Evolutionary conservation across 2,113 vertebrate species (phyloP), one percentile per base, ranked within the genome.

Genomic region (Scomber japonicus): DNA sequence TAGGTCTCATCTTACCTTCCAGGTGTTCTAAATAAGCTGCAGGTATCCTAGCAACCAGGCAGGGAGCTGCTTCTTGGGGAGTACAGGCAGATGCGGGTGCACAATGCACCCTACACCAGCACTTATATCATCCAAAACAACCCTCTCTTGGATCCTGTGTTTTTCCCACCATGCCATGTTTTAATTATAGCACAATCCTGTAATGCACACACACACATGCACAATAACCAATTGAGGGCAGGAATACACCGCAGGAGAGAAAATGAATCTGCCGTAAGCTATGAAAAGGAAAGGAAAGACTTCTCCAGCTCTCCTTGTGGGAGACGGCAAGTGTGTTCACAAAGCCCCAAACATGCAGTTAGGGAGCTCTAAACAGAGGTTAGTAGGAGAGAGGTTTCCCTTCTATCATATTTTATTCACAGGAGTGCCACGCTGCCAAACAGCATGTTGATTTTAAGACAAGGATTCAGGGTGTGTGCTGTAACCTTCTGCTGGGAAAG

Each of bases 21-120:
- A 89, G 92, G 90, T 92, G 90, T 84, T 81, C 83, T 61, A 16
- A 91, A 78, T 78, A 67, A 90, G 73, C 72, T 56, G 0, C 46
- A n/a, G 24, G 70, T 86, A 48, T 75, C 81, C 65, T 76, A 46
- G 82, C 80, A 89, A 86, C 75, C 61, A 40, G 54, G 46, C 57
- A 63, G 68, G 35, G 30, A 87, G 35, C 60, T 14, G 66, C 50
- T 21, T 71, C 31, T 54, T 61, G 27, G 54, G 27, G 45, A 64
- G 46, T 54, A 3, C 1, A 61, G 24, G 53, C 81, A 85, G 77
- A 91, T 90, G 83, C 72, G 89, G 85, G 84, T 68, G 12, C 77
- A 71, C 53, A 78, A 17, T 77, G 44, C 71, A 60, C 68, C 60
- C n/a, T 16, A 74, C 59, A 51, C 15, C 17, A 24, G 14, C 8